Percentiles rank a stretch among this genome's conserved stretches.
Conservation (phyloP, 2,113 vertebrate species). For the Setophaga coronata region DNA sequence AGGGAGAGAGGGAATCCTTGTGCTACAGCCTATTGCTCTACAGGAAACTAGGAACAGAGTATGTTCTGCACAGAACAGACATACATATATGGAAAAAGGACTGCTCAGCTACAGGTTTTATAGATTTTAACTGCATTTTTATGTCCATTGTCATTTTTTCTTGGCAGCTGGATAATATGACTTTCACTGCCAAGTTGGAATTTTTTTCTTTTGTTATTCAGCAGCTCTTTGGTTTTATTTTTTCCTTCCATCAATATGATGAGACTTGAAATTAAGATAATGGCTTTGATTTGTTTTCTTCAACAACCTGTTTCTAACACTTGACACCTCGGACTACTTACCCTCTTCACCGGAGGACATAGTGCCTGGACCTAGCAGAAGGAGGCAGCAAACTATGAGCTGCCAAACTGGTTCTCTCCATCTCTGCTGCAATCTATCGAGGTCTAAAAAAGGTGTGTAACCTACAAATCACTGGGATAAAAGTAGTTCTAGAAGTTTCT, state of each 20-base stretch:
- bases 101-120: background rate
- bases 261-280: background rate
- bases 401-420: background rate
- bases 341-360: background rate
- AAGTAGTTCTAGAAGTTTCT: background rate
- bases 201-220: background rate
- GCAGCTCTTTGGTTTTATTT: background rate
- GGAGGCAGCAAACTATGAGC: background rate
- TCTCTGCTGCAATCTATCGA: background rate
- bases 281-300: background rate
- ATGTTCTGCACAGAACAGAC: background rate
- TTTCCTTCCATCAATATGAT: background rate
- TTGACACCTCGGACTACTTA: background rate
- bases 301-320: background rate
- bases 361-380: background rate
- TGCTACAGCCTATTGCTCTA: background rate
- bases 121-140: constrained; percentile 1
- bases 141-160: background rate
- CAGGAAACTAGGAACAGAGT: background rate
- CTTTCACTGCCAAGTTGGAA: background rate
- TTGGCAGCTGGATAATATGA: background rate
- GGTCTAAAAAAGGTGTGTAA: background rate
- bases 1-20: background rate
- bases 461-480: background rate
- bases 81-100: background rate